A percentile compares a stretch with the other conserved stretches of the same genome.
phyloP scores from a whole-genome alignment of 2,888 invertebrate species.

The Xestia xanthographa region DNA sequence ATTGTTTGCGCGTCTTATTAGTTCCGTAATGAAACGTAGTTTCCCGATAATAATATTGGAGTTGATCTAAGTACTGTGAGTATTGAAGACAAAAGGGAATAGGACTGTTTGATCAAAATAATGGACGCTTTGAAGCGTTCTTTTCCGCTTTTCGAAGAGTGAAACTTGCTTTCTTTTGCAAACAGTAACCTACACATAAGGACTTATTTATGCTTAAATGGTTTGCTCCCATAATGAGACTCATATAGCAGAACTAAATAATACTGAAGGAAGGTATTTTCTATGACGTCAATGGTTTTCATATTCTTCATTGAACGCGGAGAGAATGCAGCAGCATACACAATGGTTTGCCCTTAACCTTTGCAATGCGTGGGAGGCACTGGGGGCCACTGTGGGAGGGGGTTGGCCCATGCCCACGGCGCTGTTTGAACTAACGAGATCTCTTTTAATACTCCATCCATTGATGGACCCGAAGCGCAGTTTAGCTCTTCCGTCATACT shows the following conservation, averaged over 20 bases:
- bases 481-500: constrained; percentile 68
- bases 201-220: constrained; percentile 4
- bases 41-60: constrained; percentile 22
- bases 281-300: constrained; percentile 61
- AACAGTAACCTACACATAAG: not conserved
- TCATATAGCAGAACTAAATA: constrained; percentile 35
- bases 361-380: constrained; percentile 75
- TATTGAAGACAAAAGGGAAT: constrained; percentile 1
- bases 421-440: constrained; percentile 82
- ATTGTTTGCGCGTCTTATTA: constrained; percentile 51
- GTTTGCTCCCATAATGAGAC: constrained; percentile 39
- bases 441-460: constrained; percentile 80
- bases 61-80: not conserved
- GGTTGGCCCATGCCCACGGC: constrained; percentile 72
- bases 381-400: constrained; percentile 52
- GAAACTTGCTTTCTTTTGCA: constrained; percentile 10
- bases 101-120: constrained; percentile 18
- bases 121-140: constrained; percentile 11
- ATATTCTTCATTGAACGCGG: constrained; percentile 66
- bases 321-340: constrained; percentile 71
- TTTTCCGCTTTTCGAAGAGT: constrained; percentile 23
- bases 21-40: constrained; percentile 46
- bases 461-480: constrained; percentile 77
- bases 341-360: constrained; percentile 83
- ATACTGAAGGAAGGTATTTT: constrained; percentile 36